Base-by-base conservation (phyloP, 2,888 invertebrate species). In the Cryptocephalus moraei region DNA sequence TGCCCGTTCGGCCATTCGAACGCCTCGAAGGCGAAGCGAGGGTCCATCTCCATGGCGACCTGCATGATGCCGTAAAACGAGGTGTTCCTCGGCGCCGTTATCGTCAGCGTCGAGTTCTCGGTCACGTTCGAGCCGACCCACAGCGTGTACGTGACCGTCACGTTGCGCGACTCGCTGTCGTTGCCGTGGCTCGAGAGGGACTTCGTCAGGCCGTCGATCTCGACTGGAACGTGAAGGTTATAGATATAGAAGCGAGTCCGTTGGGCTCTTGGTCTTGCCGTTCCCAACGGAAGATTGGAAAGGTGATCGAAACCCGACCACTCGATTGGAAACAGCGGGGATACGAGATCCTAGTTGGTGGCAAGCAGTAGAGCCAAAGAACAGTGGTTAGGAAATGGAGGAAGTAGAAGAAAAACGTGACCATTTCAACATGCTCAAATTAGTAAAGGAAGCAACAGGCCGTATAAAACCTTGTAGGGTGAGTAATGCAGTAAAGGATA, bases 1-100 rank as follows among this genome's bases (percentile, higher is more conserved):
- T 91, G 91, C 0, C 91, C 91, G 65, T 91, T 91, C 1, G 91
- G 91, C 91, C 91, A 91, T 65, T 89, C 87, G 57, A 88, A 84
- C 0, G 91, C 88, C 54, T 73, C 72, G 62, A 70, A 75, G 46
- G 69, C 64, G 56, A 75, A 78, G 56, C 74, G 74, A 1, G 84
- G 75, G 65, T 90, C 88, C 60, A 83, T 76, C 53, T 87, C 86
- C 49, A 90, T 86, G 0, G 91, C 91, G 71, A 84, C 79, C 65
- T 86, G 82, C 90, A 91, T 90, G 9, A 63, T 60, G 43, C 60
- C 63, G 52, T 78, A 81, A 61, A 81, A 80, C 2, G 79, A 78
- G 8, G 77, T 76, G 62, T 80, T 86, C 68, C 80, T 82, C 6
- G 87, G 84, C 12, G 88, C 86, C 1, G 81, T 77, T 61, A 91